These are phyloP conservation scores for Shinisaurus crocodilurus DNA, from an alignment of 2,113 vertebrate species.

Conservation along the genomic window DNA sequence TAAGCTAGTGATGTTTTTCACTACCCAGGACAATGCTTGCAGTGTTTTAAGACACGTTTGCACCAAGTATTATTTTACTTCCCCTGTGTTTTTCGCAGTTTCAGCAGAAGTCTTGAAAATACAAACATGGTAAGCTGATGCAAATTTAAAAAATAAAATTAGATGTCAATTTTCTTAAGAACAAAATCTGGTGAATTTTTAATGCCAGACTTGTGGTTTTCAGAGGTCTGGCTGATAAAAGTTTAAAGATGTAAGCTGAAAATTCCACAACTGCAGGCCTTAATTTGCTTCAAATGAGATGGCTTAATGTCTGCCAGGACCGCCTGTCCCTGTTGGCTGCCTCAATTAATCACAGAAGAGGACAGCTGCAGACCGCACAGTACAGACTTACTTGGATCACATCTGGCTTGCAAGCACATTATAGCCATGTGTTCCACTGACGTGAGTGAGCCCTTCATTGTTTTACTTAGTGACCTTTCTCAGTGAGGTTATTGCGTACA, in stretches of 20 bases:
- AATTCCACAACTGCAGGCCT: background rate
- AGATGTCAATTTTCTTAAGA: background rate
- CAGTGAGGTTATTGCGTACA: constrained; percentile 12
- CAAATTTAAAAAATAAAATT: background rate
- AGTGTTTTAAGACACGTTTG: background rate
- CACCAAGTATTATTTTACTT: background rate
- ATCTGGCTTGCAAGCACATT: constrained; percentile 9
- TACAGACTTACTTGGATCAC: background rate
- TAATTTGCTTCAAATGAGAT: background rate
- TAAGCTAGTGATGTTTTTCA: background rate
- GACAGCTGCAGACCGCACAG: background rate
- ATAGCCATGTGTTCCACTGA: background rate
- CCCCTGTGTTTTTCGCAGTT: background rate
- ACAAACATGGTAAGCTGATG: background rate
- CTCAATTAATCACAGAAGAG: constrained; percentile 25
- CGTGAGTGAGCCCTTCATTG: constrained; percentile 21
- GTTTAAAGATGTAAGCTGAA: background rate
- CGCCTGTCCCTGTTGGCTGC: background rate
- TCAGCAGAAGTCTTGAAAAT: background rate
- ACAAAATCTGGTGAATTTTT: background rate
- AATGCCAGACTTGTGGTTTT: background rate
- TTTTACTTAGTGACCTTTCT: constrained; percentile 35
- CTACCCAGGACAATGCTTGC: background rate
- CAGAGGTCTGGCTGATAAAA: background rate
- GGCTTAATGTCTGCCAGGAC: constrained; percentile 3